Evolutionary conservation across 2,888 invertebrate species (phyloP).

Genomic region (Gerris lacustris): DNA sequence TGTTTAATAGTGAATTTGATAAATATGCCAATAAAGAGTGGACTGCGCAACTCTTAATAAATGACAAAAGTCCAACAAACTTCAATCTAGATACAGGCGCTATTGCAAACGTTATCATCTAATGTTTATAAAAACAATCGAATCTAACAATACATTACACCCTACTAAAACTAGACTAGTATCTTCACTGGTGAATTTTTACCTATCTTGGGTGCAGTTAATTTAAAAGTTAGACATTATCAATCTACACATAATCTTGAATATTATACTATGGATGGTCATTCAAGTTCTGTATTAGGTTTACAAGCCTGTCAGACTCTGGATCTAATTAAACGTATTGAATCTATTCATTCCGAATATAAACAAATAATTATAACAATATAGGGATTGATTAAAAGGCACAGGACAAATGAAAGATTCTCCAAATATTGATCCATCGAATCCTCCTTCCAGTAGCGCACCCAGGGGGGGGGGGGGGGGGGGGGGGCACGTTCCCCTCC

Average conservation of each 20-base stretch:
- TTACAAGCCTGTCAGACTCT: neutral
- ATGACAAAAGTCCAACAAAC: neutral
- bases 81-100: neutral
- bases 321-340: neutral
- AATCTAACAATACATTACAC: neutral
- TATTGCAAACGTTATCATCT: neutral
- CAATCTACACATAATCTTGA: neutral
- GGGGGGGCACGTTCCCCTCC: no score
- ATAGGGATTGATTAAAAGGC: constrained; percentile 1
- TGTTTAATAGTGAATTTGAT: neutral
- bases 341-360: neutral
- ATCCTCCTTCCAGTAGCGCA: no score
- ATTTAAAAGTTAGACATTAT: neutral
- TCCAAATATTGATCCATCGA: constrained; percentile 5
- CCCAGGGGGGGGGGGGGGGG: no score
- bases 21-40: neutral
- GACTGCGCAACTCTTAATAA: neutral
- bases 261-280: neutral
- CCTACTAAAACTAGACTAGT: neutral
- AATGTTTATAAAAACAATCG: neutral
- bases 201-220: neutral
- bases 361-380: constrained; percentile 12
- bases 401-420: neutral
- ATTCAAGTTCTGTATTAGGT: neutral
- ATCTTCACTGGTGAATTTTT: neutral